phyloP scores from a whole-genome alignment of 2,797 vertebrate genomes.

The Danio kyathit region DNA sequence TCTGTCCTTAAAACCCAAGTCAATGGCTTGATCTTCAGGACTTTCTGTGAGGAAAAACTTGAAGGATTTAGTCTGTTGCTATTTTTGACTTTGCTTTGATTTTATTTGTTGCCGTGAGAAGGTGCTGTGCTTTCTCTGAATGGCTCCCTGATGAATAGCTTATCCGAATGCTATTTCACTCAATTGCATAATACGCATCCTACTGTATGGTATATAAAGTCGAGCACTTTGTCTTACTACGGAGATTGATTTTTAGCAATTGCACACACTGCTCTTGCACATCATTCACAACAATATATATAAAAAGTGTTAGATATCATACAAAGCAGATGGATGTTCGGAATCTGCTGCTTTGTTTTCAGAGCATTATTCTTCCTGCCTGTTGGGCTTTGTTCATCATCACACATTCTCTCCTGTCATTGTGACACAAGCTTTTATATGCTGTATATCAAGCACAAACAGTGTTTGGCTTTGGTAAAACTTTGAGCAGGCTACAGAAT shows the following conservation, averaged over 20 bases:
- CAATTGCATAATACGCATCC: neutral
- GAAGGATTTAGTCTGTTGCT: slow-evolving; percentile 62
- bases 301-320: neutral
- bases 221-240: slow-evolving; percentile 5
- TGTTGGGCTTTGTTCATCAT: neutral
- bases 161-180: slow-evolving; percentile 14
- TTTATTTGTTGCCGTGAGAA: slow-evolving; percentile 23
- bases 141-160: slow-evolving; percentile 11
- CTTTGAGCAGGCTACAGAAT: slow-evolving; percentile 30
- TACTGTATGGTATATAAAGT: neutral
- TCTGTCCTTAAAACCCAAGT: slow-evolving; percentile 56
- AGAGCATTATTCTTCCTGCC: neutral
- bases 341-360: neutral
- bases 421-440: neutral
- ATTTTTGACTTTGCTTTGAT: slow-evolving; percentile 56
- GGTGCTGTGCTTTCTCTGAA: slow-evolving; percentile 19
- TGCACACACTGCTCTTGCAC: neutral
- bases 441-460: neutral
- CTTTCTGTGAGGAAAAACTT: slow-evolving; percentile 58
- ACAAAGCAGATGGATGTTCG: slow-evolving; percentile 10
- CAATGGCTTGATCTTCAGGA: slow-evolving; percentile 46
- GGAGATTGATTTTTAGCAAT: slow-evolving; percentile 4
- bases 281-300: neutral
- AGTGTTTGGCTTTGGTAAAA: slow-evolving; percentile 39
- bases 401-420: neutral